Evolutionary conservation across 2,113 vertebrate species (phyloP), one percentile per base, ranked within the genome.

Genomic region (Ceratotherium simum): DNA sequence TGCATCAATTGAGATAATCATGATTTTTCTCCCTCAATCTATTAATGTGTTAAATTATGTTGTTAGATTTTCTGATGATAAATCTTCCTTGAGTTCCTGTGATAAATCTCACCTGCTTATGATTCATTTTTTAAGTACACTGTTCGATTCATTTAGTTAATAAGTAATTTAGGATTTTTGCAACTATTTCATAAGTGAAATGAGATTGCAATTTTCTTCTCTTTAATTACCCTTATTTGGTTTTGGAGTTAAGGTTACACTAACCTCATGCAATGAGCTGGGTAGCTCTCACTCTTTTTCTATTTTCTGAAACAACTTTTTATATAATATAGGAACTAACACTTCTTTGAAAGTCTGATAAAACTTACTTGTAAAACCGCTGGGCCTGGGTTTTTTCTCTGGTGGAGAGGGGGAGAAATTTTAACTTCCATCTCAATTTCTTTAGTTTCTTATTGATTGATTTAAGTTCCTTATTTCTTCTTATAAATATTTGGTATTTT

Each of bases 121-220:
- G 29, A 73, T 92, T 51, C 27, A 31, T 58, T 91, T 80, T 14
- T 31, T 21, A 82, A 83, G 62, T 36, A 72, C 25, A 64, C 54
- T 60, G 12, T 75, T 42, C 25, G 36, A 29, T 39, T 64, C 42
- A 42, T 54, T 64, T 75, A 64, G 33, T 84, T 64, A 75, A 91
- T 69, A 42, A 39, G 18, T 75, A 75, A 51, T 64, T 84, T 92
- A 92, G 91, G 8, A 75, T 75, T 84, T 90, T 82, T 83, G 56
- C 39, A 73, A n/a, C 79, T n/a, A 62, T 60, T n/a, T 83, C 54
- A 73, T 36, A 83, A 36, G 23, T 62, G 65, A 92, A 72, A 93
- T 84, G n/a, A 75, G 42, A 84, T 75, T 92, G 48, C 84, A 84
- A 75, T 75, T 60, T 73, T 84, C 56, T 76, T 72, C 48, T 51